phyloP scores from a whole-genome alignment of 2,113 vertebrate species.

The Rhabdomys dilectus region DNA sequence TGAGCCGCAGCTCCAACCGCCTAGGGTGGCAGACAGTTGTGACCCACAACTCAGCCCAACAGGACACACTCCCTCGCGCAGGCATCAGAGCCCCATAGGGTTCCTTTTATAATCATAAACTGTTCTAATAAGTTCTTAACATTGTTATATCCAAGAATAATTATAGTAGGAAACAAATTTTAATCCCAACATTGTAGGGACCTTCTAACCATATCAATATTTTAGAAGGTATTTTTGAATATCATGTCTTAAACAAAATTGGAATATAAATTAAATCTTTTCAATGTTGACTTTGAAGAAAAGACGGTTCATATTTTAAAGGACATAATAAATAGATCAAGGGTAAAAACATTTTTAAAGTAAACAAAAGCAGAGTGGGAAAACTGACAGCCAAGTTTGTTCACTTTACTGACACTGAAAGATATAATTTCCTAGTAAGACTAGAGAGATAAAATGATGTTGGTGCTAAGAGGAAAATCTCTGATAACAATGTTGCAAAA shows the following conservation, averaged over 20 bases:
- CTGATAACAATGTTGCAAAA: background rate
- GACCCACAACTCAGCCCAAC: too few species aligned
- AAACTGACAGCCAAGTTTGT: background rate
- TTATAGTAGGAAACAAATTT: background rate
- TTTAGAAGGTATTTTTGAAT: background rate
- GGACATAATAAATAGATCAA: background rate
- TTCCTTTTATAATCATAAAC: background rate
- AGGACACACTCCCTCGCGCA: too few species aligned
- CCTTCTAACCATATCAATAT: background rate
- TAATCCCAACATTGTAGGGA: background rate
- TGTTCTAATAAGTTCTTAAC: background rate
- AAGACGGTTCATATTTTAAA: conserved; percentile 21
- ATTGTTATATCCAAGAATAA: background rate
- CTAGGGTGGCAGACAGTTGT: too few species aligned
- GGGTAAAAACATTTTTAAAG: background rate
- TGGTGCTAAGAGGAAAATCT: too few species aligned
- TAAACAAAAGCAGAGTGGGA: background rate
- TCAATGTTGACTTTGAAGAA: background rate
- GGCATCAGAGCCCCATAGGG: too few species aligned
- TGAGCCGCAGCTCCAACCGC: too few species aligned
- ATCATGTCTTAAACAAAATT: background rate
- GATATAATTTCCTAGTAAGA: background rate
- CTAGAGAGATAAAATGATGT: background rate
- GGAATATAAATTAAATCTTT: background rate
- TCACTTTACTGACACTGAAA: background rate